Conservation (phyloP, 2,113 vertebrate genomes). For the Tachycineta bicolor region DNA sequence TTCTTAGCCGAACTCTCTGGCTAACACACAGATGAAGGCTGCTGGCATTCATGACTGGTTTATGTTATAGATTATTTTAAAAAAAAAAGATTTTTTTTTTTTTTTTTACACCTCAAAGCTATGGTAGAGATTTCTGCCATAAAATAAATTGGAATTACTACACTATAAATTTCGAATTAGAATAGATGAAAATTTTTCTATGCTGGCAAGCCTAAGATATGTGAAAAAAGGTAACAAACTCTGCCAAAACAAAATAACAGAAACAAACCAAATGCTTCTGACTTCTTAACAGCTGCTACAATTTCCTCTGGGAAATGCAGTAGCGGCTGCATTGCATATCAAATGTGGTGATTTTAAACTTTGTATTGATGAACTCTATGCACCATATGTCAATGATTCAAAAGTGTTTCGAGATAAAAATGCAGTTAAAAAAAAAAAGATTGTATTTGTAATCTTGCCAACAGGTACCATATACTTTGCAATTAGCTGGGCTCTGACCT, state of each 20-base stretch:
- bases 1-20: neutral
- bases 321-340: neutral
- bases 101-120: neutral
- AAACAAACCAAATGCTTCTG: neutral
- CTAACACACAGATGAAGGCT: neutral
- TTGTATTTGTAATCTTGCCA: neutral
- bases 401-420: neutral
- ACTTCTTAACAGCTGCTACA: neutral
- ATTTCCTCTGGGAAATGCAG: neutral
- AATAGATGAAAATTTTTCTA: neutral
- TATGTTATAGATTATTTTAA: neutral
- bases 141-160: neutral
- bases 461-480: neutral
- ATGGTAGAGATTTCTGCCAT: neutral
- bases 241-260: neutral
- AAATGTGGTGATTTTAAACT: neutral
- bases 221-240: neutral
- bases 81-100: neutral
- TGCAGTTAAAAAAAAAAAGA: neutral
- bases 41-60: neutral
- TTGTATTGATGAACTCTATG: neutral
- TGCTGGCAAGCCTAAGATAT: neutral
- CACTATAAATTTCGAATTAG: neutral
- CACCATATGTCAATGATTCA: neutral
- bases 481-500: slow-evolving; percentile 25